A percentile compares a stretch with the other conserved stretches of the same genome.
These are phyloP conservation scores for Parelbella ahira DNA, from an alignment of 2,888 invertebrate genomes.

Conservation along the genomic window DNA sequence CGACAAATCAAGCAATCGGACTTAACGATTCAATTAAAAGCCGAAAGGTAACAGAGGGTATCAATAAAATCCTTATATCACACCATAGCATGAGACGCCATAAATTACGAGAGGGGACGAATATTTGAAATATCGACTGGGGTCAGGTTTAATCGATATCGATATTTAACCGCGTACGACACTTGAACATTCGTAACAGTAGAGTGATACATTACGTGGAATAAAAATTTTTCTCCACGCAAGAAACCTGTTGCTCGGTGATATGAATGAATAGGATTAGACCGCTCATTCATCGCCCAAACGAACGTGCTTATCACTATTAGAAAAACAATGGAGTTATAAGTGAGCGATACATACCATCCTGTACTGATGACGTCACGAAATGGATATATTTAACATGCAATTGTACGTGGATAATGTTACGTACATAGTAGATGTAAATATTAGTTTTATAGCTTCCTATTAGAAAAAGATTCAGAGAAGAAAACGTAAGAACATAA, in stretches of 20 bases:
- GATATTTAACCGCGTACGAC: constrained; percentile 32
- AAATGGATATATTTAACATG: too few relatives aligned
- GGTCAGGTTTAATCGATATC: constrained; percentile 38
- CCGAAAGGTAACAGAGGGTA: constrained; percentile 37
- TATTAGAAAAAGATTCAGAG: too few relatives aligned
- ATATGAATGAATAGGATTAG: constrained; percentile 46
- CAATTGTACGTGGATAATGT: too few relatives aligned
- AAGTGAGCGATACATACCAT: too few relatives aligned
- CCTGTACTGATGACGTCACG: too few relatives aligned
- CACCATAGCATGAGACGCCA: constrained; percentile 45
- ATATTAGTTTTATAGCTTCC: too few relatives aligned
- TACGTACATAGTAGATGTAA: too few relatives aligned
- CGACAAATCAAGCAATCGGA: constrained; percentile 43
- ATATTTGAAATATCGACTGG: constrained; percentile 48
- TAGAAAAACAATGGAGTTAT: neutral
- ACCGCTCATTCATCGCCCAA: constrained; percentile 27
- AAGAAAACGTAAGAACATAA: too few relatives aligned
- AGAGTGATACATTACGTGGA: constrained; percentile 67
- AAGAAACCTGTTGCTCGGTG: constrained; percentile 65
- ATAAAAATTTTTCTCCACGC: constrained; percentile 70
- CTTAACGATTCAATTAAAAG: constrained; percentile 58
- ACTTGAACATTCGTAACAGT: constrained; percentile 46
- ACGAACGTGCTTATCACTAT: constrained; percentile 26
- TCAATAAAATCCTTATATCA: constrained; percentile 61
- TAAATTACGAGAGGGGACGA: constrained; percentile 48